Evolutionary conservation across 1,140 invertebrate genomes (phyloP).

Genomic region (Odontomachus brunneus): DNA sequence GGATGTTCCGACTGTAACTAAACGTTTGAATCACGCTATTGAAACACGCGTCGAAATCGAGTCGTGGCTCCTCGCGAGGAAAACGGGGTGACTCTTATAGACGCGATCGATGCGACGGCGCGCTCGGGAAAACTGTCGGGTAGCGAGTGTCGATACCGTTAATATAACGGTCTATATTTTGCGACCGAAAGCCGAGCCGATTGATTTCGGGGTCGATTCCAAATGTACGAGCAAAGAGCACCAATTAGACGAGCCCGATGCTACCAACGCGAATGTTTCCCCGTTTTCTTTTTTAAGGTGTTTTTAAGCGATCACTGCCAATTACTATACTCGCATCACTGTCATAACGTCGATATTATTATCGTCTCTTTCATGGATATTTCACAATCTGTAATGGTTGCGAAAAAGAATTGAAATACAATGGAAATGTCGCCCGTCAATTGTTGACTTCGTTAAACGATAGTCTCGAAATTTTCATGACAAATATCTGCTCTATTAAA

Average conservation of each 20-base stretch:
- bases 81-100: too few species aligned
- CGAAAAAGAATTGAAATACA: too few species aligned
- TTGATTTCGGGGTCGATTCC: background rate
- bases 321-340: too few species aligned
- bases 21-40: conserved; percentile 59
- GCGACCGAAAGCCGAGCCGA: background rate
- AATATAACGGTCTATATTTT: background rate
- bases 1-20: background rate
- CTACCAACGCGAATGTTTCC: background rate
- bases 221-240: background rate
- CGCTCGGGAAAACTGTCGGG: background rate
- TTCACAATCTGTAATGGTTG: too few species aligned
- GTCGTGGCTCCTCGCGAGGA: background rate
- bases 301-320: too few species aligned
- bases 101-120: conserved; percentile 10
- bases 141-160: background rate
- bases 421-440: too few species aligned
- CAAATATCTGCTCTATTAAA: too few species aligned
- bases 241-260: background rate
- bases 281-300: background rate
- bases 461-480: too few species aligned
- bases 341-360: too few species aligned
- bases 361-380: too few species aligned
- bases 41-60: conserved; percentile 30
- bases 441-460: too few species aligned